Evolutionary conservation across 1,140 invertebrate species (phyloP).

Genomic region (Apis cerana): DNA sequence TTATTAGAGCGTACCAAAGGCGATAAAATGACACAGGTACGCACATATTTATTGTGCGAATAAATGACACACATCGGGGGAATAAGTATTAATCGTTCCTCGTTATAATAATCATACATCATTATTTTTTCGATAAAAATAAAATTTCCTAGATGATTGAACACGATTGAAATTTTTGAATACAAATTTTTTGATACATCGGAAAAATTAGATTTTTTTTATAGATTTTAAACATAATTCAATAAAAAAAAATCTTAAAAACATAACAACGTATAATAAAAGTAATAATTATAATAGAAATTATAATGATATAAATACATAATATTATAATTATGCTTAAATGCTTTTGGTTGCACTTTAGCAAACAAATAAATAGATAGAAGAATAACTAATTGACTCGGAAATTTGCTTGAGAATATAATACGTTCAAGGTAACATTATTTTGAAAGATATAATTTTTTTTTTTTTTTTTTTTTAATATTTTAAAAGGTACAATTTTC

Average conservation of each 20-base stretch:
- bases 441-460: conserved; percentile 1
- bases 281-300: conserved; percentile 4
- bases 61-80: conserved; percentile 15
- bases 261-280: conserved; percentile 5
- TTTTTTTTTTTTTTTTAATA: no score
- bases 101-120: background rate
- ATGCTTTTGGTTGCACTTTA: conserved; percentile 1
- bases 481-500: background rate
- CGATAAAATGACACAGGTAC: conserved; percentile 51
- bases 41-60: conserved; percentile 26
- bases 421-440: background rate
- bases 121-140: background rate
- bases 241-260: conserved; percentile 3
- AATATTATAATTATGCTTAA: conserved; percentile 24
- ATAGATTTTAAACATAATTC: background rate
- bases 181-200: background rate
- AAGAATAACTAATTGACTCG: conserved; percentile 1
- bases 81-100: background rate
- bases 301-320: conserved; percentile 8
- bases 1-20: conserved; percentile 4
- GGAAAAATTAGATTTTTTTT: background rate
- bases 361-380: conserved; percentile 31
- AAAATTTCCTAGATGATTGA: background rate
- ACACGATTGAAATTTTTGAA: background rate
- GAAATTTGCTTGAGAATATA: conserved; percentile 20